phyloP scores from a whole-genome alignment of 2,797 vertebrate genomes.

The Anguilla anguilla region DNA sequence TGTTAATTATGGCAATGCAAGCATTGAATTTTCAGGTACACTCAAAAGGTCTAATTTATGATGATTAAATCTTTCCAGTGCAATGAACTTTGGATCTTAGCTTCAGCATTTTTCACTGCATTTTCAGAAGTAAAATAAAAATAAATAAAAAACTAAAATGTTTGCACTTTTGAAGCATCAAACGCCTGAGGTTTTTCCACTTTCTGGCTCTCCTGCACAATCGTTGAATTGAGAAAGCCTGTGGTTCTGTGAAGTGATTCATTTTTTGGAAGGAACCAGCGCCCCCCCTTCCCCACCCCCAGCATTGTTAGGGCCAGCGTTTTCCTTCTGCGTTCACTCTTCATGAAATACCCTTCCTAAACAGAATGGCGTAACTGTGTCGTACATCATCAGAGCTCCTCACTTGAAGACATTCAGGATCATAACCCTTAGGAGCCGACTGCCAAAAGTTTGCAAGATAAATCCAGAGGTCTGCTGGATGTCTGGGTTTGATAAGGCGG shows the following conservation, averaged over 20 bases:
- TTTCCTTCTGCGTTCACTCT: background rate
- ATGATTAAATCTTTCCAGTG: background rate
- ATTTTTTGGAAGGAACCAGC: constrained; percentile 8
- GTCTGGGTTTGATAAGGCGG: background rate
- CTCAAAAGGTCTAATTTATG: background rate
- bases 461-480: background rate
- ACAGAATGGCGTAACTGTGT: background rate
- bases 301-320: background rate
- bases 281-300: background rate
- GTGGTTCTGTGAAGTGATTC: background rate
- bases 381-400: background rate
- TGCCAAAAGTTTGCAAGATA: constrained; percentile 31
- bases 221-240: background rate
- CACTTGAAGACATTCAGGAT: background rate
- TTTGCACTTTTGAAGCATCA: background rate
- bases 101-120: background rate
- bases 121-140: background rate
- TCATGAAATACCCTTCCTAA: background rate
- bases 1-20: constrained; percentile 8
- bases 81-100: background rate
- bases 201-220: background rate
- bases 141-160: background rate
- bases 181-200: background rate
- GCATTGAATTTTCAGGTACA: background rate
- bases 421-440: constrained; percentile 54